A percentile compares a stretch with the other conserved stretches of the same genome.
Conservation (phyloP, 2,113 vertebrate genomes). For the Oxyruncus cristatus region DNA sequence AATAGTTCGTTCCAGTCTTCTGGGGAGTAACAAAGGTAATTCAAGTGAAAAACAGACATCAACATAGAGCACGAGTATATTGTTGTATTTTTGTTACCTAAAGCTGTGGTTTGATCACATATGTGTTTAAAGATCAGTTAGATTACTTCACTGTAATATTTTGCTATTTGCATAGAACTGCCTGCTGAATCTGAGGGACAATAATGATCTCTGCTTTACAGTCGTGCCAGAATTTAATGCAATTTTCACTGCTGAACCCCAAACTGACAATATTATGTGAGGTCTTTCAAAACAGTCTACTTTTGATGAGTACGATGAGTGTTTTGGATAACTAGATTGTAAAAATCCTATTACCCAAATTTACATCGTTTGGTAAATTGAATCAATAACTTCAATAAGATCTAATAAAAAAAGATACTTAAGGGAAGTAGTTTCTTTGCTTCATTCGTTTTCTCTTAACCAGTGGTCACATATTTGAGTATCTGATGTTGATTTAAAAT, state of each 20-base stretch:
- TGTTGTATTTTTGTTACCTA: not conserved
- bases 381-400: slow-evolving; percentile 18
- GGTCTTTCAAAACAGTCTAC: not conserved
- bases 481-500: not conserved
- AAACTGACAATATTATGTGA: not conserved
- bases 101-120: not conserved
- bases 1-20: not conserved
- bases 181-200: not conserved
- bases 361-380: not conserved
- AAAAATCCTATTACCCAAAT: not conserved
- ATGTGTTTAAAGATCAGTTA: not conserved
- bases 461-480: not conserved
- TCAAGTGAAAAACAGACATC: not conserved
- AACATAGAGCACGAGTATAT: not conserved
- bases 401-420: slow-evolving; percentile 6
- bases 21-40: not conserved
- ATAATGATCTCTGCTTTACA: not conserved
- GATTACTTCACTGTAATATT: not conserved
- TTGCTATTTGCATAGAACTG: not conserved
- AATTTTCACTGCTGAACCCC: not conserved
- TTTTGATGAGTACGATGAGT: not conserved
- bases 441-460: not conserved
- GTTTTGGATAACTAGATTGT: not conserved
- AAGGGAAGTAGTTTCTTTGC: not conserved
- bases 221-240: not conserved